Conservation (phyloP, 2,888 invertebrate species). For the Drosophila lacicola region DNA sequence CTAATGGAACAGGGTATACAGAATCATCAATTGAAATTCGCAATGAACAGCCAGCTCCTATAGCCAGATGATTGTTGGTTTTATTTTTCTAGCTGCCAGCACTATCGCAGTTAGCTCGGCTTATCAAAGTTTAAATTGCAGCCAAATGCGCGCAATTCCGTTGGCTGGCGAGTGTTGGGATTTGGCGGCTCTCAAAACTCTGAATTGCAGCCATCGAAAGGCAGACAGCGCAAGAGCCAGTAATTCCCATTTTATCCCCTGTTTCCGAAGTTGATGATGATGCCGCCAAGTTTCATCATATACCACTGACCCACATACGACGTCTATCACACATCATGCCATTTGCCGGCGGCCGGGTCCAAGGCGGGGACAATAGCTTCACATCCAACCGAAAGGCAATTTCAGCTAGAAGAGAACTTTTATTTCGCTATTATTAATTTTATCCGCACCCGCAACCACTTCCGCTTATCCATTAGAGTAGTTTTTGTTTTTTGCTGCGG, state of each 20-base stretch:
- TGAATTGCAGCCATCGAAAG: slow-evolving; percentile 44
- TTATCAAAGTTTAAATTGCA: slow-evolving; percentile 69
- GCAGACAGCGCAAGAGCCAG: slow-evolving; percentile 18
- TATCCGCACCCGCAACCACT: slow-evolving; percentile 17
- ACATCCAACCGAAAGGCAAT: slow-evolving; percentile 16
- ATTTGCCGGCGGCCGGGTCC: slow-evolving; percentile 30
- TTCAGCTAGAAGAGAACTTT: slow-evolving; percentile 51
- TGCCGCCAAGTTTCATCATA: slow-evolving; percentile 41
- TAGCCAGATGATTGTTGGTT: slow-evolving; percentile 6
- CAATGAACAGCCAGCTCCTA: background rate
- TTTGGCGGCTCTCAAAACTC: slow-evolving; percentile 54
- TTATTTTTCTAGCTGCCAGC: background rate
- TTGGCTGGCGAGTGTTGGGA: slow-evolving; percentile 27
- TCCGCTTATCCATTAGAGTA: background rate
- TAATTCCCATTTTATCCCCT: slow-evolving; percentile 48
- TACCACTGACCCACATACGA: slow-evolving; percentile 66
- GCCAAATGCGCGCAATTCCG: slow-evolving; percentile 17
- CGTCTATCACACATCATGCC: slow-evolving; percentile 60
- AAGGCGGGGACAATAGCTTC: slow-evolving; percentile 17
- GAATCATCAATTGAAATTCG: too few relatives aligned
- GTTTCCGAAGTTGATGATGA: slow-evolving; percentile 21
- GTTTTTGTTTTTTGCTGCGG: slow-evolving; percentile 3
- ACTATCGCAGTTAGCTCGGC: slow-evolving; percentile 34
- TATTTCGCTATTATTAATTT: slow-evolving; percentile 53
- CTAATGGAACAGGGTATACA: too few relatives aligned